Conservation (phyloP, 2,888 invertebrate genomes). For the Octodonta nipae region DNA sequence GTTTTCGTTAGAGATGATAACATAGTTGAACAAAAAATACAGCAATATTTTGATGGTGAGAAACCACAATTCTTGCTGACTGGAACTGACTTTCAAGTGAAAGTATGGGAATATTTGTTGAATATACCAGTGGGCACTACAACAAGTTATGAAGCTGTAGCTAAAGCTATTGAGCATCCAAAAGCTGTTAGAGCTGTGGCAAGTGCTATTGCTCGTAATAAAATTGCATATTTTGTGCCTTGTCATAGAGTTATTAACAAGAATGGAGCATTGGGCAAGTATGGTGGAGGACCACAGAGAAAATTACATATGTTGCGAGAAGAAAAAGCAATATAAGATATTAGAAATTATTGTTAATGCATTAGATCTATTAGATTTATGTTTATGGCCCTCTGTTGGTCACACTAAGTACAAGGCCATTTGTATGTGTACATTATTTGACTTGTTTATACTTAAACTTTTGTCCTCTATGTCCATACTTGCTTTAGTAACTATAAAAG, state of each 20-base stretch:
- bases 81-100: constrained; percentile 28
- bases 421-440: too few species aligned
- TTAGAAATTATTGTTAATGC: too few species aligned
- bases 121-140: constrained; percentile 26
- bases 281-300: constrained; percentile 25
- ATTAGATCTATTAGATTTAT: too few species aligned
- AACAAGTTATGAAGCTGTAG: constrained; percentile 27
- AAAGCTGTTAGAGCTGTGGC: constrained; percentile 30
- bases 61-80: constrained; percentile 20
- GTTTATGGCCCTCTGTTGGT: too few species aligned
- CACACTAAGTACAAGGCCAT: too few species aligned
- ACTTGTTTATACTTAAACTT: too few species aligned
- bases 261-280: constrained; percentile 25
- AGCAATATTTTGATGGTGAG: constrained; percentile 12
- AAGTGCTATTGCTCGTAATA: constrained; percentile 30
- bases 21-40: constrained; percentile 11
- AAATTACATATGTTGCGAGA: constrained; percentile 25
- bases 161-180: constrained; percentile 26
- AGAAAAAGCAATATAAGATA: constrained; percentile 19
- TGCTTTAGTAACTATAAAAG: too few species aligned
- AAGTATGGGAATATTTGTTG: constrained; percentile 28
- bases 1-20: constrained; percentile 17
- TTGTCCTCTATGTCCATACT: too few species aligned
- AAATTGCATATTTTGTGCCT: constrained; percentile 27
- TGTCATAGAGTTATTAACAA: constrained; percentile 32